Evolutionary conservation across 2,888 invertebrate genomes (phyloP).

Genomic region (Rhabditoides inermis): DNA sequence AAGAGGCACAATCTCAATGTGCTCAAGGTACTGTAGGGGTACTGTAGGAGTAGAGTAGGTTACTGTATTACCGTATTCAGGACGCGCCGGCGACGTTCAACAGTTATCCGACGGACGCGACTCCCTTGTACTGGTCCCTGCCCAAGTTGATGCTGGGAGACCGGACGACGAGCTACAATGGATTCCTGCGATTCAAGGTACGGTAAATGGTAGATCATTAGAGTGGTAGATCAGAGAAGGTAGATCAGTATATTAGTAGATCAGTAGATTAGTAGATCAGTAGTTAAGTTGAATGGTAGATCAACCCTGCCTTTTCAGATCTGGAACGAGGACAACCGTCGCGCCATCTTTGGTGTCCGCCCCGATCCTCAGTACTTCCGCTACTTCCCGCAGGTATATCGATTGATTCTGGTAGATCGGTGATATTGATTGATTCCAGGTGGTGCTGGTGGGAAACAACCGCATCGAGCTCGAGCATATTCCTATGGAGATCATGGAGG

Average conservation of each 20-base stretch:
- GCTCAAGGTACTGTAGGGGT: constrained; percentile 19
- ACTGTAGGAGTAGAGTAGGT: neutral
- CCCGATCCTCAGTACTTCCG: constrained; percentile 43
- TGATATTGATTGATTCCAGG: constrained; percentile 64
- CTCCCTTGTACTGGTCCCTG: constrained; percentile 74
- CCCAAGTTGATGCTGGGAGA: constrained; percentile 77
- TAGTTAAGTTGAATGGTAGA: neutral
- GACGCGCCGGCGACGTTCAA: constrained; percentile 38
- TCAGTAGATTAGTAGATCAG: neutral
- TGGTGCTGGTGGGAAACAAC: constrained; percentile 72
- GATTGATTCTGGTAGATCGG: neutral
- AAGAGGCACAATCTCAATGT: constrained; percentile 39
- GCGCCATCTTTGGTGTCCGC: constrained; percentile 27
- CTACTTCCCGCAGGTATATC: constrained; percentile 35
- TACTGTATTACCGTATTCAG: too few relatives aligned
- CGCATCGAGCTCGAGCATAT: constrained; percentile 70
- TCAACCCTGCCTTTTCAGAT: constrained; percentile 50
- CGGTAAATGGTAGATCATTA: constrained; percentile 52
- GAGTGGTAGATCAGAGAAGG: neutral
- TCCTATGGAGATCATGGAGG: constrained; percentile 53
- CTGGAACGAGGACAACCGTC: constrained; percentile 55
- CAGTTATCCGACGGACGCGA: constrained; percentile 54
- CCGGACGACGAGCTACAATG: constrained; percentile 69
- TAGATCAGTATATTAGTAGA: neutral
- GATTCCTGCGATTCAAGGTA: constrained; percentile 68